A percentile compares a stretch with the other conserved stretches of the same genome.
phyloP scores from a whole-genome alignment of 2,888 invertebrate genomes.

The Chouioia cunea region DNA sequence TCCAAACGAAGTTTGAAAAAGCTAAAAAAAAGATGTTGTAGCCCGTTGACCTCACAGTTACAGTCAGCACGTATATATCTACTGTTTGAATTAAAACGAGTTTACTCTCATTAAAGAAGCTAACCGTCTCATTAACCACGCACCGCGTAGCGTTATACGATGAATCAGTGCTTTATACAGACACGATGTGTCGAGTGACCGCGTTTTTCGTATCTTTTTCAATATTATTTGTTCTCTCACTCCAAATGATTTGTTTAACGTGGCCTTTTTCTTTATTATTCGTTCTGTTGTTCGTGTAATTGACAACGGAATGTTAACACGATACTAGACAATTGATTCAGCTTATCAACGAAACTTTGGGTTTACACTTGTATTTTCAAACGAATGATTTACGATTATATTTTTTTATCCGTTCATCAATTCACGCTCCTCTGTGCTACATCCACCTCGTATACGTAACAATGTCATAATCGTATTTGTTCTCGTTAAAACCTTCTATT shows the following conservation, averaged over 20 bases:
- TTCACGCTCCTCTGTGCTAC: no score
- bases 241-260: no score
- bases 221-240: no score
- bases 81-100: constrained; percentile 41
- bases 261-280: no score
- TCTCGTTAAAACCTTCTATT: no score
- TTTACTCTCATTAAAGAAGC: constrained; percentile 40
- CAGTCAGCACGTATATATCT: background rate
- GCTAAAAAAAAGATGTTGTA: background rate
- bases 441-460: no score
- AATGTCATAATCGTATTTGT: no score
- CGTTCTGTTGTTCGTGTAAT: background rate
- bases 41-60: constrained; percentile 22
- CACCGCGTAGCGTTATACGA: background rate
- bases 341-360: constrained; percentile 24
- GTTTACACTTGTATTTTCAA: no score
- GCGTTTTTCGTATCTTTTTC: constrained; percentile 25
- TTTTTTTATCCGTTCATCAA: no score
- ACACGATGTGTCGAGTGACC: constrained; percentile 8
- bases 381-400: no score
- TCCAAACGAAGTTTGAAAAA: background rate
- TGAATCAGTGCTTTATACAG: no score
- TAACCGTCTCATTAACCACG: constrained; percentile 30
- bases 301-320: constrained; percentile 18
- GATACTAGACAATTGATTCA: constrained; percentile 25